Base-by-base conservation (phyloP, 1,140 invertebrate species). In the Stegodyphus mimosarum region DNA sequence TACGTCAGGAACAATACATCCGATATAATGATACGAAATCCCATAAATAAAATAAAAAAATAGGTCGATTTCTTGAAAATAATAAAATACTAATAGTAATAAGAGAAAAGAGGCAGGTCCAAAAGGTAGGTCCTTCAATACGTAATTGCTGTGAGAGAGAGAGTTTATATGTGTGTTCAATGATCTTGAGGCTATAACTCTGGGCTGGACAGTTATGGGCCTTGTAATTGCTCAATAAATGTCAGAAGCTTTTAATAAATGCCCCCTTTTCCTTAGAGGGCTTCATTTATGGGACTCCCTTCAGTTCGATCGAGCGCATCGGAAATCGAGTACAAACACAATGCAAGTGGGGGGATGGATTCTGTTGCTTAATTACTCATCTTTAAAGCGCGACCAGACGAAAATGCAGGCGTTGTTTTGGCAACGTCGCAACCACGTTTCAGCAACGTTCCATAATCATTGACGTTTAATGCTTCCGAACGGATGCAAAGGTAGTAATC, bases 221-320 rank as follows among this genome's bases (percentile, higher is more conserved):
- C 81, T 76, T 75, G 81, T 84, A 84, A 84, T 84, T 84, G 81
- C 81, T 84, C 81, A 84, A 84, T 84, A 84, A 84, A 84, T 84
- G 81, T 84, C 81, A 84, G 72, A 84, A 84, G 72, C 81, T 84
- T 84, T 84, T 84, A 84, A 84, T 84, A 84, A 84, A 84, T 84
- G 81, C 76, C 81, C 76, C 81, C 81, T 84, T 84, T 69, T 84
- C 72, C 72, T 84, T 70, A 52, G 73, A 84, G 81, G 73, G 81
- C 71, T 84, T 84, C 81, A 84, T 84, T 81, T 81, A 81, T 81
- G 48, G 79, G 63, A 73, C 79, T 81, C 79, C 70, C 75, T 72
- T 73, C 60, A 48, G 15, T 83, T 69, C 63, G 81, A 83, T 83
- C 71, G 81, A 17, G 55, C 7, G 71, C 74, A 67, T 84, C 81